Evolutionary conservation across 2,888 invertebrate species (phyloP).

Genomic region (Exocentrus adspersus): DNA sequence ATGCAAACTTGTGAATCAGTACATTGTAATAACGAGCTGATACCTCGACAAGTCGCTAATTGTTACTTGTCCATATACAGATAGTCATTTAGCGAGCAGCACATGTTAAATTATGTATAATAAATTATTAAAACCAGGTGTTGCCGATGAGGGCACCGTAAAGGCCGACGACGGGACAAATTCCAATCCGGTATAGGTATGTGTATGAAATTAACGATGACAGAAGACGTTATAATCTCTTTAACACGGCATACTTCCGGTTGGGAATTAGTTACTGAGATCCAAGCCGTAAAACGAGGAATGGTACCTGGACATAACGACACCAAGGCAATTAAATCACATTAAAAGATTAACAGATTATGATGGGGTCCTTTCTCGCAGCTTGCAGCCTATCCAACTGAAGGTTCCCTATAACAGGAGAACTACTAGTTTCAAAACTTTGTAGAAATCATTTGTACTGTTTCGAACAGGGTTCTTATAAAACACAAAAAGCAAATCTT

Average conservation of each 20-base stretch:
- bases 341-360: conserved; percentile 1
- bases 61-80: neutral
- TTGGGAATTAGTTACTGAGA: neutral
- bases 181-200: conserved; percentile 5
- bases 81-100: neutral
- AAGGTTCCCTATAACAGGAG: too few relatives aligned
- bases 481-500: too few relatives aligned
- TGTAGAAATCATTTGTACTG: too few relatives aligned
- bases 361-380: too few relatives aligned
- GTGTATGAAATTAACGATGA: conserved; percentile 3
- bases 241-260: conserved; percentile 6
- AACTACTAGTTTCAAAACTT: too few relatives aligned
- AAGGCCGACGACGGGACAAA: neutral
- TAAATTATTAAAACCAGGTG: conserved; percentile 3
- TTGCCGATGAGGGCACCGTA: neutral
- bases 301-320: neutral
- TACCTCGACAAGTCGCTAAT: neutral
- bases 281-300: neutral
- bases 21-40: too few relatives aligned
- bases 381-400: too few relatives aligned
- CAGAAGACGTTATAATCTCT: neutral
- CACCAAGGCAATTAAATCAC: neutral
- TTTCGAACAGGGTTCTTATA: too few relatives aligned
- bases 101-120: neutral
- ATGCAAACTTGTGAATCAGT: too few relatives aligned